phyloP scores from a whole-genome alignment of 1,140 invertebrate species.

The Drosophila jambulina region DNA sequence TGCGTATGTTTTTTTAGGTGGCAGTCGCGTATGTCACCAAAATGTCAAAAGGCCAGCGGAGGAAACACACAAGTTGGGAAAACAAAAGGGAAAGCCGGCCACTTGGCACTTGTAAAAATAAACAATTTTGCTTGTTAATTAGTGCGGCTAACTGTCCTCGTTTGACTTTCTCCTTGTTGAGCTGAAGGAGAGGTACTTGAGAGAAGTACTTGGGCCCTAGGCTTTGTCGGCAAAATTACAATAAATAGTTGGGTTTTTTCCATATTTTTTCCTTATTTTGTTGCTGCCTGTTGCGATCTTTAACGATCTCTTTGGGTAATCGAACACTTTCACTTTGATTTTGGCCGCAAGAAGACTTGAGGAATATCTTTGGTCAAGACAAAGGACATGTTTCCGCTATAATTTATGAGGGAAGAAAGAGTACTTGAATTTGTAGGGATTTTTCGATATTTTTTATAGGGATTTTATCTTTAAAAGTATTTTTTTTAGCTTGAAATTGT shows the following conservation, averaged over 20 bases:
- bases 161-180: constrained; percentile 71
- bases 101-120: constrained; percentile 79
- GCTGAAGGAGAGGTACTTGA: constrained; percentile 4
- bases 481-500: not conserved
- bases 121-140: constrained; percentile 78
- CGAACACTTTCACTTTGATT: constrained; percentile 75
- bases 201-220: constrained; percentile 47
- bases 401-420: not conserved
- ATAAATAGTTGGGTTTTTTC: constrained; percentile 11
- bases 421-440: not conserved
- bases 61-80: constrained; percentile 75
- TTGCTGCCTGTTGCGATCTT: constrained; percentile 54
- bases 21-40: constrained; percentile 73
- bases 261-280: constrained; percentile 29
- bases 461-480: not conserved
- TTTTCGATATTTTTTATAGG: not conserved
- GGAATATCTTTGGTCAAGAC: constrained; percentile 34
- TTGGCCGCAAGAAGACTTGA: constrained; percentile 57
- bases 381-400: constrained; percentile 30
- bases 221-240: constrained; percentile 63
- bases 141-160: constrained; percentile 73
- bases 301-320: constrained; percentile 71
- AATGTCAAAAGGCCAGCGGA: constrained; percentile 59
- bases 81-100: constrained; percentile 67
- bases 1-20: constrained; percentile 58